Evolutionary conservation across 1,140 invertebrate genomes (phyloP).

Genomic region (Drosophila bocqueti): DNA sequence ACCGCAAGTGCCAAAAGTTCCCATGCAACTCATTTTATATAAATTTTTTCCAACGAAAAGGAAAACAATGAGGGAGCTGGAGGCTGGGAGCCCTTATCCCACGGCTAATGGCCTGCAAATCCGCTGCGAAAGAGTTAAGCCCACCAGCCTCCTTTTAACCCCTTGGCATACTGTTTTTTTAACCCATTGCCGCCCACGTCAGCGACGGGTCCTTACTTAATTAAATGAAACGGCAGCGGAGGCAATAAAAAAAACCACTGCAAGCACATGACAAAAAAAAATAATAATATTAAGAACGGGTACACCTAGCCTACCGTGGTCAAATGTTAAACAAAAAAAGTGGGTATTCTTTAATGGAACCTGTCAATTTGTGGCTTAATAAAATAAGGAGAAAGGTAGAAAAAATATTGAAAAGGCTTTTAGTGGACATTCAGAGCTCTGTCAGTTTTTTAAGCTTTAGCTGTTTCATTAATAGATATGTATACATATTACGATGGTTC

Average conservation of each 20-base stretch:
- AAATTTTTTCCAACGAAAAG: slow-evolving; percentile 32
- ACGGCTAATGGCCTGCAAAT: slow-evolving; percentile 46
- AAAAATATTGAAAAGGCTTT: neutral
- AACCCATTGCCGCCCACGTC: slow-evolving; percentile 15
- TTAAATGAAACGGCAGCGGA: slow-evolving; percentile 67
- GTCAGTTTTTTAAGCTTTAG: neutral
- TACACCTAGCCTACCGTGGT: slow-evolving; percentile 30
- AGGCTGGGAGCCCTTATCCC: neutral
- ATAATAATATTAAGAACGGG: slow-evolving; percentile 17
- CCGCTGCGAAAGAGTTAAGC: slow-evolving; percentile 61
- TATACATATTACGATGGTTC: no score
- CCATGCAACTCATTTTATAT: slow-evolving; percentile 66
- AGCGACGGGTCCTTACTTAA: slow-evolving; percentile 46
- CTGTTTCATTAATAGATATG: neutral
- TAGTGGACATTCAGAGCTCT: no score
- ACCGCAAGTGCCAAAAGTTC: slow-evolving; percentile 77
- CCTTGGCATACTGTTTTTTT: neutral
- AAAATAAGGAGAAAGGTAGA: no score
- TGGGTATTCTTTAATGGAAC: neutral
- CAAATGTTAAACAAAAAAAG: neutral
- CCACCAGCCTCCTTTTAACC: slow-evolving; percentile 4
- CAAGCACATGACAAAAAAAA: slow-evolving; percentile 13
- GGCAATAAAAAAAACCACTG: slow-evolving; percentile 52
- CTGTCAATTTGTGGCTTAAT: neutral
- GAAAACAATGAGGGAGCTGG: slow-evolving; percentile 14